Conservation (phyloP, 2,797 vertebrate genomes). For the Heliangelus exortis region DNA sequence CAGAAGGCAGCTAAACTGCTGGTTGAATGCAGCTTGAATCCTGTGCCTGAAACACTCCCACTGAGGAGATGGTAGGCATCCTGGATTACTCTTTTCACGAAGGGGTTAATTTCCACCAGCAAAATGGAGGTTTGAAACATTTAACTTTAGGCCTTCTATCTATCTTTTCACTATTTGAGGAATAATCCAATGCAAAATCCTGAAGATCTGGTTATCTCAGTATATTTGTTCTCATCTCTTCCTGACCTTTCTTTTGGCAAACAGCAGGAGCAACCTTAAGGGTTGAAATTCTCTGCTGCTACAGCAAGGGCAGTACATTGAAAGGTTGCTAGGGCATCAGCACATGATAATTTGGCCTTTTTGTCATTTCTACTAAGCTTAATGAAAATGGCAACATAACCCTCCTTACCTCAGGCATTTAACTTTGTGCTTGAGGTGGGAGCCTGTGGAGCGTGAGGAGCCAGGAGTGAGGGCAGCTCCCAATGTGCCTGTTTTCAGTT, state of each 20-base stretch:
- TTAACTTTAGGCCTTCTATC: not conserved
- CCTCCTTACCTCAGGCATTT: constrained; percentile 20
- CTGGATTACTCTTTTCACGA: not conserved
- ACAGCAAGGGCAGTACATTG: not conserved
- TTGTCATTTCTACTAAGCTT: constrained; percentile 17
- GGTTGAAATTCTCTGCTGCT: not conserved
- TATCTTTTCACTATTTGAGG: constrained; percentile 25
- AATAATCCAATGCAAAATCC: constrained; percentile 25
- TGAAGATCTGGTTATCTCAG: constrained; percentile 19
- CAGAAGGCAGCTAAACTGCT: not conserved
- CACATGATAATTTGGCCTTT: constrained; percentile 41
- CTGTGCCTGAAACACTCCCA: not conserved
- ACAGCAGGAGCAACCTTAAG: not conserved
- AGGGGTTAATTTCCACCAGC: not conserved
- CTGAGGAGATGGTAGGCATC: not conserved
- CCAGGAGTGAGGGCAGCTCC: not conserved
- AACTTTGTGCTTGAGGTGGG: constrained; percentile 1
- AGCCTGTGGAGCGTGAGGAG: not conserved
- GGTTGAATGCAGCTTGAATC: not conserved
- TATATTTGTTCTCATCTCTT: constrained; percentile 16
- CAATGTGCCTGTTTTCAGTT: fast-evolving
- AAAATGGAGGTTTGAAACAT: not conserved
- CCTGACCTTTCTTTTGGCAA: constrained; percentile 49
- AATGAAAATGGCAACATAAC: constrained; percentile 37
- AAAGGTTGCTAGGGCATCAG: constrained; percentile 34